Conservation (phyloP, 2,113 vertebrate species). For the human (Homo sapiens) region DNA sequence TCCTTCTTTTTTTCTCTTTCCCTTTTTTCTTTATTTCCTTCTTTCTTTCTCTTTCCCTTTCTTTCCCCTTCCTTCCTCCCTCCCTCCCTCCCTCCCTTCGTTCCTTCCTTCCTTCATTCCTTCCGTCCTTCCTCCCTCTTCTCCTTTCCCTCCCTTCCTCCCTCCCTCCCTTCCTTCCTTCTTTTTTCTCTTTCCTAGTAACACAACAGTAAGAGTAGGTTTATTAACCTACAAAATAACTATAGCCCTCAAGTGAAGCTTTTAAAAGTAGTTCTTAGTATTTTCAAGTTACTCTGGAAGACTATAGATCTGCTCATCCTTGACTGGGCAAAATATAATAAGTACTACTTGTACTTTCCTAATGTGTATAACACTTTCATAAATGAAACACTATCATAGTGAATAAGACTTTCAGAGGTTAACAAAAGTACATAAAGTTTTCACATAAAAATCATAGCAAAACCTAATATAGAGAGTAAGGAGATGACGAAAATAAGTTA, state of each 20-base stretch:
- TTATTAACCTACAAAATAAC: not conserved
- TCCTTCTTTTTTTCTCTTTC: too few relatives aligned
- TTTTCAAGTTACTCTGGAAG: constrained; percentile 33
- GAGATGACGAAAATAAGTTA: not conserved
- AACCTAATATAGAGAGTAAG: constrained; percentile 1
- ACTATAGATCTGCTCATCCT: not conserved
- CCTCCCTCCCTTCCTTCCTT: not conserved
- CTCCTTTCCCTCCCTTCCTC: too few relatives aligned
- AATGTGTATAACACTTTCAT: not conserved
- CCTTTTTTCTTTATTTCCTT: too few relatives aligned
- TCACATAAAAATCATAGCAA: constrained; percentile 17
- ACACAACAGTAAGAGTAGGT: not conserved
- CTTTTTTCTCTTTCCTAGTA: not conserved
- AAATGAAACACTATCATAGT: not conserved
- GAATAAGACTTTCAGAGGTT: not conserved
- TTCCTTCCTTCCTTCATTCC: too few relatives aligned
- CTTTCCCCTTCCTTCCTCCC: not conserved
- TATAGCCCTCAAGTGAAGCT: not conserved
- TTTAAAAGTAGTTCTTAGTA: constrained; percentile 16
- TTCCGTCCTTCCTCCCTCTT: not conserved
- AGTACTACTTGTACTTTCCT: not conserved
- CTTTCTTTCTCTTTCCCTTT: too few relatives aligned
- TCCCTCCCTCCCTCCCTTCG: too few relatives aligned
- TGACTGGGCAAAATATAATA: not conserved
- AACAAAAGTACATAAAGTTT: not conserved